Evolutionary conservation across 2,113 vertebrate species (phyloP).

Genomic region (Nycticebus coucang): DNA sequence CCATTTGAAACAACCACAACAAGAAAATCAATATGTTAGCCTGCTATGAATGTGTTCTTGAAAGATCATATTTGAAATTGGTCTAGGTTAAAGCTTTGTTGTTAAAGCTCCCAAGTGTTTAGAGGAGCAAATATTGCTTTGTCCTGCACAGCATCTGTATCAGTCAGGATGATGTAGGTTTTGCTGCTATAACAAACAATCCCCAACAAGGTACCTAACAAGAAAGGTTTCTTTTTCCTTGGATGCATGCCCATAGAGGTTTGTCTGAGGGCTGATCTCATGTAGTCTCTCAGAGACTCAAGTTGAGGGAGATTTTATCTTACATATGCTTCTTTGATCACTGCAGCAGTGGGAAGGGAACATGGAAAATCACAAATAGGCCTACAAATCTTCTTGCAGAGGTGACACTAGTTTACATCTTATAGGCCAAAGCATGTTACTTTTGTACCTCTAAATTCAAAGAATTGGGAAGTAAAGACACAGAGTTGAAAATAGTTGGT

Average conservation of each 20-base stretch:
- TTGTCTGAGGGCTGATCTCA: not conserved
- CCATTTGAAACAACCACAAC: slow-evolving; percentile 14
- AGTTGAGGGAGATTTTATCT: not conserved
- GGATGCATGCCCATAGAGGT: not conserved
- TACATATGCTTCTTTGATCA: not conserved
- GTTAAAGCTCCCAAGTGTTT: not conserved
- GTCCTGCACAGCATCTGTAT: not conserved
- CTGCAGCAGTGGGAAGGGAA: not conserved
- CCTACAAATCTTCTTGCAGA: not conserved
- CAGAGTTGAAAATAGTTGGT: slow-evolving; percentile 2
- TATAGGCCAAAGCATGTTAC: not conserved
- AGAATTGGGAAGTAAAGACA: not conserved
- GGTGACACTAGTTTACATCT: not conserved
- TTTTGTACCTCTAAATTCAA: not conserved
- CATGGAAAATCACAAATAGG: not conserved
- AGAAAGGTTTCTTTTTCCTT: not conserved
- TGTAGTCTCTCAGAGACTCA: not conserved
- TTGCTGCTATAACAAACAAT: not conserved
- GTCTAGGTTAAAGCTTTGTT: not conserved
- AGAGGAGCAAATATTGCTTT: not conserved
- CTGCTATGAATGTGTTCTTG: not conserved
- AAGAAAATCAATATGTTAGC: not conserved
- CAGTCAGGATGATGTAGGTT: not conserved
- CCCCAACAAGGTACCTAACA: not conserved
- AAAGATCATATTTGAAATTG: slow-evolving; percentile 5